Conservation (phyloP, 2,797 vertebrate species). For the Arvicola amphibius region DNA sequence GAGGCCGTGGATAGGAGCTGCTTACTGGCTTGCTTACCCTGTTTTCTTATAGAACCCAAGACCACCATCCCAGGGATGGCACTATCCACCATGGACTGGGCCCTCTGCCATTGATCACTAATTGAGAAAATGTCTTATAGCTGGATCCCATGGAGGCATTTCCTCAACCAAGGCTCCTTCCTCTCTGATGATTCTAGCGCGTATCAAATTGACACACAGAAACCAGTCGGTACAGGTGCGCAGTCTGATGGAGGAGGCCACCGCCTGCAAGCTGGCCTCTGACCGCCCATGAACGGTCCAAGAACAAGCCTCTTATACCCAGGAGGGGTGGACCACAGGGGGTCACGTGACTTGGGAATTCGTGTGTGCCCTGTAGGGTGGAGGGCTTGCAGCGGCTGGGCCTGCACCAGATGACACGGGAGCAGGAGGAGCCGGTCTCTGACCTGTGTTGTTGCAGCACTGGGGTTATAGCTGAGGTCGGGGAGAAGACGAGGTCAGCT, state of each 20-base stretch:
- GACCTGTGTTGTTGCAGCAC: not conserved
- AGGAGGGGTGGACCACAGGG: not conserved
- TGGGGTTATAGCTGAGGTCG: not conserved
- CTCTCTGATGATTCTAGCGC: not conserved
- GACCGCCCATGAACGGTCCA: not conserved
- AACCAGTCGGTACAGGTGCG: not conserved
- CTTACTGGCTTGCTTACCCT: not conserved
- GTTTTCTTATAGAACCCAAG: not conserved
- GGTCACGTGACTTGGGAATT: not conserved
- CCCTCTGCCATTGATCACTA: not conserved
- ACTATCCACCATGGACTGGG: not conserved
- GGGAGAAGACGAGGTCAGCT: not conserved
- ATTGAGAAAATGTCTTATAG: not conserved
- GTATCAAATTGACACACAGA: not conserved
- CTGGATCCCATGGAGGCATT: not conserved
- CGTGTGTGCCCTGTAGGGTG: not conserved
- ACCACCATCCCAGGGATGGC: not conserved
- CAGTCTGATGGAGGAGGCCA: not conserved
- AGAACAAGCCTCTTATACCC: rapidly evolving
- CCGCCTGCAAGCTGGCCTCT: rapidly evolving
- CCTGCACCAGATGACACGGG: not conserved
- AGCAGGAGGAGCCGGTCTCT: rapidly evolving
- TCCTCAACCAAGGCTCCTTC: not conserved
- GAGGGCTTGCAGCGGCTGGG: not conserved
- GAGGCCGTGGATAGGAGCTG: not conserved